Percentiles rank a stretch among this genome's conserved stretches.
These are phyloP conservation scores for Porites evermanni DNA, from an alignment of 92 coral and sea anemone genomes.

Conservation along the genomic window DNA sequence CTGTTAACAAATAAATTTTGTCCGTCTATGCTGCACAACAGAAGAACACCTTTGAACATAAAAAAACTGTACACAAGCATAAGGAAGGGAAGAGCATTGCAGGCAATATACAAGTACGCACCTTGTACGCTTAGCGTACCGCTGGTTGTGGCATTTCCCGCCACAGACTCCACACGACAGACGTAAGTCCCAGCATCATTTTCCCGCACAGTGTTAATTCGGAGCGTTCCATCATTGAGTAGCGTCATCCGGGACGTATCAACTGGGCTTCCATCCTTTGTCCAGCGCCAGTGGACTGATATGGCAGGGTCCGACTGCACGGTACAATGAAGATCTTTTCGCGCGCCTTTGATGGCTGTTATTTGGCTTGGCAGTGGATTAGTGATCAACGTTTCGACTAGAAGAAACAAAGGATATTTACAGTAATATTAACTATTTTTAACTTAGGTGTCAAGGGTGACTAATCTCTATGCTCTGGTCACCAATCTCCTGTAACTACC, in stretches of 20 bases:
- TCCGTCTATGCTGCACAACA: too few species aligned
- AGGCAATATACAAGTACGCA: background rate
- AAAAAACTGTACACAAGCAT: too few species aligned
- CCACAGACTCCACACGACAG: constrained; percentile 81
- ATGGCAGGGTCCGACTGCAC: constrained; percentile 77
- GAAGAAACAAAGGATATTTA: background rate
- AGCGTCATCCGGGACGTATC: constrained; percentile 58
- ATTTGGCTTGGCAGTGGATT: constrained; percentile 72
- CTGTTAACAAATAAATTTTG: too few species aligned
- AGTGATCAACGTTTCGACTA: constrained; percentile 69
- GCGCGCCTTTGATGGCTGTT: constrained; percentile 78
- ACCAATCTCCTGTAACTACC: too few species aligned
- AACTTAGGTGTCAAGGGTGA: too few species aligned
- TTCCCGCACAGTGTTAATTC: constrained; percentile 74
- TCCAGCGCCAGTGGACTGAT: constrained; percentile 79
- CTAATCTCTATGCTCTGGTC: too few species aligned
- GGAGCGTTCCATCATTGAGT: constrained; percentile 76
- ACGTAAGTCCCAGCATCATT: constrained; percentile 85
- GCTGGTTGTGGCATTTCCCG: constrained; percentile 90
- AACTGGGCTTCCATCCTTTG: constrained; percentile 72
- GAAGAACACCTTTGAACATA: too few species aligned
- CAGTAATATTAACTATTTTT: background rate
- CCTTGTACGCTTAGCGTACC: constrained; percentile 89
- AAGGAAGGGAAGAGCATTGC: background rate
- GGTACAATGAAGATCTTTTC: constrained; percentile 69